Base-by-base conservation (phyloP, 2,797 vertebrate genomes). In the Smutsia gigantea region DNA sequence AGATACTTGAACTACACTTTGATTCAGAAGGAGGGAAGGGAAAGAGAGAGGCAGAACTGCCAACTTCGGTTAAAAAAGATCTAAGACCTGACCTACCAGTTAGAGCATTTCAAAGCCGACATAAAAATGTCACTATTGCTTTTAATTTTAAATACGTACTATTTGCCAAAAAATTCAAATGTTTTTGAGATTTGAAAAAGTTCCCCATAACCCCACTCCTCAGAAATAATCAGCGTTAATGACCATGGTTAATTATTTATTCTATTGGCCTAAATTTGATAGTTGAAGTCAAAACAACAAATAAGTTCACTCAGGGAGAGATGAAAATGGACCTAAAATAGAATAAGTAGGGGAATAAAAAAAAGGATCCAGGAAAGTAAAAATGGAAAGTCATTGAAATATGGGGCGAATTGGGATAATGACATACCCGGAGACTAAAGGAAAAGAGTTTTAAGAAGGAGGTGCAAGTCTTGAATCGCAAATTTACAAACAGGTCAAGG, bases 181-280 rank as follows among this genome's bases (percentile, higher is more conserved):
- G 64, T 25, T 71, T 55, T 10, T 25, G 31, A n/a, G 27, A 82
- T 92, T 87, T 86, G 3, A 59, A 93, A 92, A 92, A 64, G 6
- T 29, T 7, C 31, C 25, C 34, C 5, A 5, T 66, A 61, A 78
- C 13, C 27, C 29, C 3, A 53, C 9, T 55, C 19, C 64, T 84
- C 31, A 31, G 86, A 78, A 74, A 87, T 61, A 93, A 84, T 7
- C 11, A 27, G 64, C n/a, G 7, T 89, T 94, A 95, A 90, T 77
- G 61, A 87, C 46, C 46, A 46, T 46, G 46, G 46, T 10, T 46
- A 46, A 46, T 46, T 46, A 46, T 42, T 93, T 69, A 91, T 89
- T 69, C 11, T 82, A 34, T 13, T 87, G 53, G 18, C 66, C 79
- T 57, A 72, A 86, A 81, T 64, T 72, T 81, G 10, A 29, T 63